Evolutionary conservation across 1,140 invertebrate genomes (phyloP).

Genomic region (Aphelenchoides fujianensis): DNA sequence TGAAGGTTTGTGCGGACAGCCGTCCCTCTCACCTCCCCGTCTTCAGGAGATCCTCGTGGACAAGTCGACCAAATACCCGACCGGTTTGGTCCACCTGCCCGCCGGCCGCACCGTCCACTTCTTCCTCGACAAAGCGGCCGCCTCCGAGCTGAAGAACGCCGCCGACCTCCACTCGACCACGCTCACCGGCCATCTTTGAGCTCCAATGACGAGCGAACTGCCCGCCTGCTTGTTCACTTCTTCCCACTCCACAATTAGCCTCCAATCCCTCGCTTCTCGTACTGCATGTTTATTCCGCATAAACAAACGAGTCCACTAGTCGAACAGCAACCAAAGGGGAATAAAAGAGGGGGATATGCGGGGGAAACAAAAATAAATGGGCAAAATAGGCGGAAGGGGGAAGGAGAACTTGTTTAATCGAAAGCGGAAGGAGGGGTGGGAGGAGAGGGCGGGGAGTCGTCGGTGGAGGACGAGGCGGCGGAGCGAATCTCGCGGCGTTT

Average conservation of each 20-base stretch:
- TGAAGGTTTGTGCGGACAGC: conserved; percentile 61
- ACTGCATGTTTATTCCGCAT: too few relatives aligned
- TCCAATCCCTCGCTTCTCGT: too few relatives aligned
- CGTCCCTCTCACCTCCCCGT: not conserved
- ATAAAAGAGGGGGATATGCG: too few relatives aligned
- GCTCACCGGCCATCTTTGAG: conserved; percentile 3
- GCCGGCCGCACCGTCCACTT: conserved; percentile 21
- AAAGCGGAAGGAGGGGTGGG: not conserved
- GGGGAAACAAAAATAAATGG: not conserved
- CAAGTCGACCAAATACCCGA: conserved; percentile 12
- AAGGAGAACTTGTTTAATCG: not conserved
- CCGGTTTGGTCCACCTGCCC: conserved; percentile 13
- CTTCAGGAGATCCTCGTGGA: conserved; percentile 32
- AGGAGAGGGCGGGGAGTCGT: not conserved
- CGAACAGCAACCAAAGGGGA: too few relatives aligned
- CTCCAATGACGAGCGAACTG: too few relatives aligned
- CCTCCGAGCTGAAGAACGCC: conserved; percentile 25
- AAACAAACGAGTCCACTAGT: too few relatives aligned
- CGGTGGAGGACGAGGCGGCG: not conserved
- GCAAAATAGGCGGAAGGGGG: not conserved
- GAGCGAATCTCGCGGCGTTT: conserved; percentile 36
- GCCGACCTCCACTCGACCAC: not conserved
- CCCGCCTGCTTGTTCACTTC: too few relatives aligned
- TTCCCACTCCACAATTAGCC: too few relatives aligned
- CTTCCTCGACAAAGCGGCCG: conserved; percentile 36